Conservation (phyloP, 2,888 invertebrate species). For the Leucoma salicis region DNA sequence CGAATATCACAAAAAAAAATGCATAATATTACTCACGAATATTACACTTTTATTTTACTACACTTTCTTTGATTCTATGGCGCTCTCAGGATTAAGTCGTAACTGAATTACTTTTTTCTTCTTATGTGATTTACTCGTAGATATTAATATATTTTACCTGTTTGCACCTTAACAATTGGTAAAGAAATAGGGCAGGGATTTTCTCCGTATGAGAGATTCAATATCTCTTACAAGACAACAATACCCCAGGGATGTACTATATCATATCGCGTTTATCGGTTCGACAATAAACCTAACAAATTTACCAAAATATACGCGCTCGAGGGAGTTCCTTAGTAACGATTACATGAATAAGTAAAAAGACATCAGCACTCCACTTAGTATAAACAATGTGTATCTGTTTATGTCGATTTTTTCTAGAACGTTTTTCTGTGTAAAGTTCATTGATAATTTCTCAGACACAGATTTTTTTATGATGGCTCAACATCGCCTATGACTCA, state of each 20-base stretch:
- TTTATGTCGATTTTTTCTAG: neutral
- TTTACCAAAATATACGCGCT: conserved; percentile 23
- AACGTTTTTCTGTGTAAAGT: too few species aligned
- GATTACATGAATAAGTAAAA: conserved; percentile 34
- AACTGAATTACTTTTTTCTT: too few species aligned
- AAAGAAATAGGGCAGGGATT: neutral
- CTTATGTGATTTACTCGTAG: too few species aligned
- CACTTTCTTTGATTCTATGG: too few species aligned
- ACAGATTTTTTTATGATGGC: too few species aligned
- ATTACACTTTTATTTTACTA: too few species aligned
- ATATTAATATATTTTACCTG: too few species aligned
- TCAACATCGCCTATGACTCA: too few species aligned
- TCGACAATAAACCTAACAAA: conserved; percentile 23
- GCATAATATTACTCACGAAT: too few species aligned
- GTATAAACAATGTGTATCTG: conserved; percentile 13
- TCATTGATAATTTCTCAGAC: too few species aligned
- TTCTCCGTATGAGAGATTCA: neutral
- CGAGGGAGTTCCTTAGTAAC: conserved; percentile 18
- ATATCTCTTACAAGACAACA: conserved; percentile 6
- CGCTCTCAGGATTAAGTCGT: too few species aligned
- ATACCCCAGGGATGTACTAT: conserved; percentile 10
- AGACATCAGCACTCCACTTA: conserved; percentile 27
- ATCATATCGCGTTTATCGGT: conserved; percentile 18
- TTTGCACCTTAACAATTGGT: neutral
- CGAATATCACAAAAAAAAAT: too few species aligned